phyloP scores from a whole-genome alignment of 2,888 invertebrate genomes.

The Dynastes hyllus region DNA sequence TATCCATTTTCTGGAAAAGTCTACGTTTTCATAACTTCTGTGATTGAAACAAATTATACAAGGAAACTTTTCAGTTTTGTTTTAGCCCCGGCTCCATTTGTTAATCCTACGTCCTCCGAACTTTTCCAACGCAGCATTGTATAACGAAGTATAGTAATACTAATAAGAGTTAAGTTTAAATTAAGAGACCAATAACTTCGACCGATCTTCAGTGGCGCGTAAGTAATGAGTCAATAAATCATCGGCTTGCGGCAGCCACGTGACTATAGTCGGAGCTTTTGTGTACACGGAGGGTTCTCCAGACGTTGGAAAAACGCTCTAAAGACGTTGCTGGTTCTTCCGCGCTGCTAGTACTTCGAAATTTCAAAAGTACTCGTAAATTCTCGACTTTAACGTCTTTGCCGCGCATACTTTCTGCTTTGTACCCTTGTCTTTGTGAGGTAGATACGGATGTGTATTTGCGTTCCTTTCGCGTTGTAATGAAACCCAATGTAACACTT shows the following conservation, averaged over 20 bases:
- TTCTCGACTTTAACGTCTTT: slow-evolving; percentile 31
- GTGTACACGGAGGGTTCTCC: slow-evolving; percentile 19
- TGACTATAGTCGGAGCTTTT: slow-evolving; percentile 35
- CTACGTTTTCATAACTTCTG: slow-evolving; percentile 4
- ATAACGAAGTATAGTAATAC: slow-evolving; percentile 35
- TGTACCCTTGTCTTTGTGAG: slow-evolving; percentile 16
- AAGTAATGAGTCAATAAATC: slow-evolving; percentile 55
- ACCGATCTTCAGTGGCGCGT: slow-evolving; percentile 50
- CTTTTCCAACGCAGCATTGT: slow-evolving; percentile 9
- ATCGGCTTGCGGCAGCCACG: slow-evolving; percentile 43
- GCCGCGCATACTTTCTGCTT: slow-evolving; percentile 18
- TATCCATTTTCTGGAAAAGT: not conserved
- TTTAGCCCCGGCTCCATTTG: not conserved
- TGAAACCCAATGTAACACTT: not conserved
- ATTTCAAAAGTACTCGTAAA: slow-evolving; percentile 39
- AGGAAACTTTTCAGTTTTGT: slow-evolving; percentile 21
- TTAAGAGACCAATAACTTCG: slow-evolving; percentile 45
- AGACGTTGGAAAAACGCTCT: slow-evolving; percentile 27
- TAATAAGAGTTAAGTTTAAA: slow-evolving; percentile 41
- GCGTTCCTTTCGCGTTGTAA: not conserved
- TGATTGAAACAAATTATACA: slow-evolving; percentile 15
- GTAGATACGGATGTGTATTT: not conserved
- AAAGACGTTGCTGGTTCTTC: not conserved
- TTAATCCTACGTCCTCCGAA: not conserved
- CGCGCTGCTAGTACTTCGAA: slow-evolving; percentile 2